Conservation (phyloP, 2,888 invertebrate genomes). For the Troides aeacus region DNA sequence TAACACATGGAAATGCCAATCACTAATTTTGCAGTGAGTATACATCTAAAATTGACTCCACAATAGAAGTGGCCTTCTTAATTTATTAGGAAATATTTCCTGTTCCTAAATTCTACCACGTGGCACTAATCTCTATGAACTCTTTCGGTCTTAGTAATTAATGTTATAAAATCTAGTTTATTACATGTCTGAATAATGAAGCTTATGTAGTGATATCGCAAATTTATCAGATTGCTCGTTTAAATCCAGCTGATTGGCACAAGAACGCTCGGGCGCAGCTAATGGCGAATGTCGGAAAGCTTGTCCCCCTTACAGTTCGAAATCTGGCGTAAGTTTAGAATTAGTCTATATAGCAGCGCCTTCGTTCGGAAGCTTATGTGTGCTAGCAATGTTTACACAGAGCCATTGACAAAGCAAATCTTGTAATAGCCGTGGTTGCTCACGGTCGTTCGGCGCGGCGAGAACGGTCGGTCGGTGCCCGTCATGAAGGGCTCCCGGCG, state of each 20-base stretch:
- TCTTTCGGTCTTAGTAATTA: background rate
- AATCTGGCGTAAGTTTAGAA: background rate
- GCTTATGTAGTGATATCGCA: background rate
- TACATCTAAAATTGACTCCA: too few species aligned
- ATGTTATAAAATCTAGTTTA: background rate
- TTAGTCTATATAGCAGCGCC: slow-evolving; percentile 12
- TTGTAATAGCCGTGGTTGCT: slow-evolving; percentile 79
- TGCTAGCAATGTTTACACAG: slow-evolving; percentile 66
- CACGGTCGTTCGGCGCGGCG: slow-evolving; percentile 80
- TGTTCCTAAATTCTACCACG: too few species aligned
- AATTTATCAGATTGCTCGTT: slow-evolving; percentile 38
- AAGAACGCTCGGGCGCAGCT: slow-evolving; percentile 10
- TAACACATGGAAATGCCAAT: too few species aligned
- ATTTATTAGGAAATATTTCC: too few species aligned
- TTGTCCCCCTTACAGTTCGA: background rate
- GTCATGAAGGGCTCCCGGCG: slow-evolving; percentile 72
- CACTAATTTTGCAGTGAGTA: too few species aligned
- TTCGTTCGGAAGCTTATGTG: slow-evolving; percentile 18
- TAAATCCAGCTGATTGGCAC: slow-evolving; percentile 57
- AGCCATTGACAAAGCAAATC: slow-evolving; percentile 81
- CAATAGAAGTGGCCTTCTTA: too few species aligned
- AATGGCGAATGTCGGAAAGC: background rate
- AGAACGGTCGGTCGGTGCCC: slow-evolving; percentile 69
- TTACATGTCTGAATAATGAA: background rate
- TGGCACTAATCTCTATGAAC: background rate